These are phyloP conservation scores for Argyra leucocephala DNA, from an alignment of 2,888 invertebrate species.

Conservation along the genomic window DNA sequence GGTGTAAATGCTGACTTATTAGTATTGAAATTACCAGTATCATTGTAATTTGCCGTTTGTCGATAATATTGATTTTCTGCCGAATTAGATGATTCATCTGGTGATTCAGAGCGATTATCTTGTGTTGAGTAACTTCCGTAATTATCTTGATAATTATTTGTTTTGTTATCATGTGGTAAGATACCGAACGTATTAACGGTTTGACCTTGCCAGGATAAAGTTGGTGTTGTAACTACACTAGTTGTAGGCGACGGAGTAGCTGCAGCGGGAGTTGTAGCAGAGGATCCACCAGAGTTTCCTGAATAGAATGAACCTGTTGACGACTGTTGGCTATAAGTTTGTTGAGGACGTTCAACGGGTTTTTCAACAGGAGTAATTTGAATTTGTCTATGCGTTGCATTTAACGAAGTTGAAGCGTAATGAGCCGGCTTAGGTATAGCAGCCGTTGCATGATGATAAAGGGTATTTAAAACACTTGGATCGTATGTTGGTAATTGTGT, in stretches of 20 bases:
- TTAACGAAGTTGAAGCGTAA: slow-evolving; percentile 51
- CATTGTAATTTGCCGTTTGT: slow-evolving; percentile 9
- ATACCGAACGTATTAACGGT: slow-evolving; percentile 55
- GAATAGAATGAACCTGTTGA: slow-evolving; percentile 8
- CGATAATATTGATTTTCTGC: slow-evolving; percentile 11
- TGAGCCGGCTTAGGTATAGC: slow-evolving; percentile 58
- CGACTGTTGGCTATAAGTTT: slow-evolving; percentile 22
- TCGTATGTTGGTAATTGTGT: slow-evolving; percentile 66
- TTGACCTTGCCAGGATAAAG: slow-evolving; percentile 62
- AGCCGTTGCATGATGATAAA: slow-evolving; percentile 66
- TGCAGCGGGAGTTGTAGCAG: slow-evolving; percentile 10
- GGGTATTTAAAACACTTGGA: slow-evolving; percentile 63
- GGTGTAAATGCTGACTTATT: slow-evolving; percentile 11
- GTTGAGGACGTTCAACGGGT: slow-evolving; percentile 47
- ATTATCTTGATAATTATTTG: slow-evolving; percentile 12
- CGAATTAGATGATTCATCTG: slow-evolving; percentile 11
- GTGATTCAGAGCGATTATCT: slow-evolving; percentile 13
- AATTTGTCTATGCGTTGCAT: slow-evolving; percentile 61
- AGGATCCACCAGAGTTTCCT: slow-evolving; percentile 10
- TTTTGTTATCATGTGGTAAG: slow-evolving; percentile 63
- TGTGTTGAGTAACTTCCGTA: slow-evolving; percentile 7
- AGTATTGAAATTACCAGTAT: slow-evolving; percentile 4
- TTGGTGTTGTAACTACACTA: slow-evolving; percentile 41
- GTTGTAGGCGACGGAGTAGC: slow-evolving; percentile 42
- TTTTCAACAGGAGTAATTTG: slow-evolving; percentile 51